A percentile compares a stretch with the other conserved stretches of the same genome.
phyloP scores from a whole-genome alignment of 2,113 vertebrate genomes.

The Pantherophis guttatus region DNA sequence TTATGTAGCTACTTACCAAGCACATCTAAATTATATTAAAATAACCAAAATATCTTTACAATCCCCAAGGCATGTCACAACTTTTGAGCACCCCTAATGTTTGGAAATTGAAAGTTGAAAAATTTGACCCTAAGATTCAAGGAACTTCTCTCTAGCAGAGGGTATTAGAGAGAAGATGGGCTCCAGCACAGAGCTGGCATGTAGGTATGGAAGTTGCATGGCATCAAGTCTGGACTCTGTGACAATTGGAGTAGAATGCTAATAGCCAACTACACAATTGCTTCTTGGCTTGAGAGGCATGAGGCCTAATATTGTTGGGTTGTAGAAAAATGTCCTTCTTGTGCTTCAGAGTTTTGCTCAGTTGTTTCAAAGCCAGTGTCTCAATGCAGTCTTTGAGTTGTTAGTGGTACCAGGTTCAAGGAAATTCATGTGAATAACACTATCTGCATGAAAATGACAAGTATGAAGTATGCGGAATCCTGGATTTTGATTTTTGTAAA shows the following conservation, averaged over 20 bases:
- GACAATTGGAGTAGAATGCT: background rate
- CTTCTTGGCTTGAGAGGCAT: background rate
- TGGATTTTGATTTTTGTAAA: background rate
- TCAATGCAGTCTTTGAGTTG: background rate
- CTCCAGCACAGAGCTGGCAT: background rate
- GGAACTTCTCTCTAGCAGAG: background rate
- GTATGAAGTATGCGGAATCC: background rate
- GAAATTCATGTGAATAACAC: background rate
- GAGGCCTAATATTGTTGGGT: background rate
- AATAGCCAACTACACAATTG: background rate
- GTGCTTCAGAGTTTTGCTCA: background rate
- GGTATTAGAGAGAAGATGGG: background rate
- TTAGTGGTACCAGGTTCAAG: background rate
- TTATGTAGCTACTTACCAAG: too few species aligned
- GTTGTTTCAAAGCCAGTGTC: background rate
- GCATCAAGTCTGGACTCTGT: background rate
- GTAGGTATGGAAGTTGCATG: background rate
- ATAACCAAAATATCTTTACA: too few species aligned
- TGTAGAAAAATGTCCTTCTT: background rate
- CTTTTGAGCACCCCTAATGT: too few species aligned
- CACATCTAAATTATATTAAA: too few species aligned
- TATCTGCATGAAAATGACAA: background rate
- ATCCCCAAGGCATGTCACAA: too few species aligned
- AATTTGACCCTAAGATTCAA: background rate
- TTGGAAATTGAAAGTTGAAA: too few species aligned